Conservation (phyloP, 53 echinoderm and acorn worm genomes). For the Antedon mediterranea region DNA sequence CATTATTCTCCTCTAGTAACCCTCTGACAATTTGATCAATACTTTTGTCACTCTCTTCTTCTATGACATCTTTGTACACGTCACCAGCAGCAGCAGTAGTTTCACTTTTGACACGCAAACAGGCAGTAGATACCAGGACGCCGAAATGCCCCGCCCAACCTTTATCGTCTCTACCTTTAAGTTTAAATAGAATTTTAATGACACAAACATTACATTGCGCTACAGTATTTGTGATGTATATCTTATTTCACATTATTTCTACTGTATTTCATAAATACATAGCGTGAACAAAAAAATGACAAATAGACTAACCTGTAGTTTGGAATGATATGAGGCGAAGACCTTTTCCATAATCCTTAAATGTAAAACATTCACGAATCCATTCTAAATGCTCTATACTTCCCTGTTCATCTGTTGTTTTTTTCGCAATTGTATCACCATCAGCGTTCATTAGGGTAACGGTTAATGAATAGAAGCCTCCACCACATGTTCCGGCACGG, state of each 20-base stretch:
- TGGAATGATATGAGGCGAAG: constrained; percentile 46
- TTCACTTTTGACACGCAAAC: constrained; percentile 59
- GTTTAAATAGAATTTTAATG: too few species aligned
- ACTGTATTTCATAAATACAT: too few species aligned
- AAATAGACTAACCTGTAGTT: constrained; percentile 40
- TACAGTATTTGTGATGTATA: too few species aligned
- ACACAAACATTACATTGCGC: too few species aligned
- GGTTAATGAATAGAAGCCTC: constrained; percentile 60
- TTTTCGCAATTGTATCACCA: constrained; percentile 5
- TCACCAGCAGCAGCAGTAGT: constrained; percentile 36
- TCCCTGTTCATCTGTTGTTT: constrained; percentile 14
- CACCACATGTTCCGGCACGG: constrained; percentile 45
- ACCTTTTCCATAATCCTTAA: constrained; percentile 50
- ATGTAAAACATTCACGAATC: constrained; percentile 50
- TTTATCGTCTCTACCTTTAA: constrained; percentile 58
- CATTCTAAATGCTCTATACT: constrained; percentile 31
- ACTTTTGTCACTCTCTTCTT: not conserved
- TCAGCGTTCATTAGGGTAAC: constrained; percentile 28
- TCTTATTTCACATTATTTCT: too few species aligned
- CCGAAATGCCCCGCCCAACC: constrained; percentile 68
- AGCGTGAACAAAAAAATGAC: too few species aligned
- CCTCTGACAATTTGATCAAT: not conserved
- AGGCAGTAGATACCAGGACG: constrained; percentile 38
- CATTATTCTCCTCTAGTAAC: not conserved
- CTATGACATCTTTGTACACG: constrained; percentile 26